Evolutionary conservation across 2,888 invertebrate genomes (phyloP).

Genomic region (Clostera curtula): DNA sequence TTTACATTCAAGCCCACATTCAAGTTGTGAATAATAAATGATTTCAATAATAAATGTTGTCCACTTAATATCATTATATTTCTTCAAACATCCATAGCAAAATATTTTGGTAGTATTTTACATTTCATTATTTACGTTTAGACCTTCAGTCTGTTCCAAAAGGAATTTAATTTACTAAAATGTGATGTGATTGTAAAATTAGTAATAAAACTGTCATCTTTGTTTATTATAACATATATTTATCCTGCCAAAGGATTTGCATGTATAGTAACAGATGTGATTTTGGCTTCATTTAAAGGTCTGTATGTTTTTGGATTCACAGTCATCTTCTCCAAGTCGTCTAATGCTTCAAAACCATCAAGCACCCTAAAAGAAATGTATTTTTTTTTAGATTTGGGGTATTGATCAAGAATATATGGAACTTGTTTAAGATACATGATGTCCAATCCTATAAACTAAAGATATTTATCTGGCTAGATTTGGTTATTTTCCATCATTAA

Average conservation of each 20-base stretch:
- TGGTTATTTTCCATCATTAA: too few species aligned
- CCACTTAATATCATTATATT: constrained; percentile 5
- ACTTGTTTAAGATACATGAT: too few species aligned
- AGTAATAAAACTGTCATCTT: constrained; percentile 3
- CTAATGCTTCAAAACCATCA: constrained; percentile 96
- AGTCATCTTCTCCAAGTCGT: constrained; percentile 95
- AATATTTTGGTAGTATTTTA: too few species aligned
- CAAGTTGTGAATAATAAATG: constrained; percentile 14
- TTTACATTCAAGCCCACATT: constrained; percentile 5
- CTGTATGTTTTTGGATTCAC: constrained; percentile 95
- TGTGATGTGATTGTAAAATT: too few species aligned
- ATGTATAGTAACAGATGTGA: constrained; percentile 95
- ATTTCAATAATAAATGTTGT: constrained; percentile 28
- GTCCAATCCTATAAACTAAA: too few species aligned
- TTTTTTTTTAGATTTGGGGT: too few species aligned
- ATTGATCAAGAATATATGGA: too few species aligned
- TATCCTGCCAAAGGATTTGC: constrained; percentile 94
- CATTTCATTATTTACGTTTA: too few species aligned
- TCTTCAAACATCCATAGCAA: neutral
- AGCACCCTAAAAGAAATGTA: constrained; percentile 88
- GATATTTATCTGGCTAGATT: too few species aligned
- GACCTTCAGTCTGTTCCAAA: too few species aligned
- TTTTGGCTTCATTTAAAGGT: constrained; percentile 89
- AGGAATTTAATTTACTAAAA: too few species aligned
- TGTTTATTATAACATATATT: neutral